Evolutionary conservation across 2,113 vertebrate genomes (phyloP).

Genomic region (Acinonyx jubatus): DNA sequence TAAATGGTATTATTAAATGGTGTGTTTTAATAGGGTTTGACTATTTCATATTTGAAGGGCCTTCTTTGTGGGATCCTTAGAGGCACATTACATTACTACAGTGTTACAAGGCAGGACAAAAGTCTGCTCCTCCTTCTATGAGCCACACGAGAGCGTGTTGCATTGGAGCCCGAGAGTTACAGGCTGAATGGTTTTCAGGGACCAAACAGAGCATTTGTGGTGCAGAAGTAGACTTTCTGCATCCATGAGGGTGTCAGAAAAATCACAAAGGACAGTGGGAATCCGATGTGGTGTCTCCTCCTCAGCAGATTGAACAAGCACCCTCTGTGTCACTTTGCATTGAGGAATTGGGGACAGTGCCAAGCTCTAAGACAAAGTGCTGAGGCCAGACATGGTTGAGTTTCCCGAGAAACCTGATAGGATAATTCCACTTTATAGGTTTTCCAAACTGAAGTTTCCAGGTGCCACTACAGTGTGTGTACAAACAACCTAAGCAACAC

Average conservation of each 20-base stretch:
- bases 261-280: not conserved
- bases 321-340: not conserved
- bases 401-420: not conserved
- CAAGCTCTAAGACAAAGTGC: not conserved
- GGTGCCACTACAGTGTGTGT: not conserved
- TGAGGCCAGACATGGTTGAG: not conserved
- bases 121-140: slow-evolving; percentile 43
- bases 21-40: slow-evolving; percentile 63
- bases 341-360: not conserved
- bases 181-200: not conserved
- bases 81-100: slow-evolving; percentile 6
- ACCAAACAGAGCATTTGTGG: not conserved
- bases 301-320: not conserved
- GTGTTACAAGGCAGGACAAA: not conserved
- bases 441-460: not conserved
- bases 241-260: not conserved
- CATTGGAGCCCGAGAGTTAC: not conserved
- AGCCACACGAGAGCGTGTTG: not conserved
- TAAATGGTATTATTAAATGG: slow-evolving; percentile 52
- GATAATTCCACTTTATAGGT: not conserved
- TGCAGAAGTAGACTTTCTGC: not conserved
- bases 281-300: not conserved
- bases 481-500: not conserved
- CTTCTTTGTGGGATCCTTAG: not conserved
- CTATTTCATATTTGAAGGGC: not conserved